These are phyloP conservation scores for Lycodopsis pacificus DNA, from an alignment of 2,797 vertebrate species.

Conservation along the genomic window DNA sequence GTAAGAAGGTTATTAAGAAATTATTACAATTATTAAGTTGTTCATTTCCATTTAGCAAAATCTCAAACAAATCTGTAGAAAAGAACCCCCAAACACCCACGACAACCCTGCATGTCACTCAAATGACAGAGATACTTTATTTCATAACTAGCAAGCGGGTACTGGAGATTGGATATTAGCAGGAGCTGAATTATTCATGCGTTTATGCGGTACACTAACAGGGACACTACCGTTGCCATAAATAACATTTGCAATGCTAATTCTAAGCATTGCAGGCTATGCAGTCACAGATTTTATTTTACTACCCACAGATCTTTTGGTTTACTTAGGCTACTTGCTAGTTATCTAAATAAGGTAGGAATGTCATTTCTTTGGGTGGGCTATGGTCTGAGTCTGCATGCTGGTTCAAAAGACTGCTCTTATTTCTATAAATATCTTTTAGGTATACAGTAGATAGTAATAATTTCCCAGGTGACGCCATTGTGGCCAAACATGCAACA, in stretches of 20 bases:
- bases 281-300: constrained; percentile 38
- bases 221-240: constrained; percentile 60
- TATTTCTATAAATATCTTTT: constrained; percentile 78
- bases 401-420: constrained; percentile 73
- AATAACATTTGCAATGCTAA: constrained; percentile 78
- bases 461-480: constrained; percentile 70
- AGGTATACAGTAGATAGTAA: constrained; percentile 75
- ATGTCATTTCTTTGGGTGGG: constrained; percentile 76
- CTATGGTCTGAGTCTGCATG: constrained; percentile 77
- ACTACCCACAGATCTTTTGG: constrained; percentile 43
- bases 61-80: constrained; percentile 97
- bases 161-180: constrained; percentile 67
- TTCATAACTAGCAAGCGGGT: constrained; percentile 81
- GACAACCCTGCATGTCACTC: constrained; percentile 76
- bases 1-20: constrained; percentile 97
- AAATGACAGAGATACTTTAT: constrained; percentile 84
- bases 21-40: constrained; percentile 78
- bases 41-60: constrained; percentile 90
- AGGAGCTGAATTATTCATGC: constrained; percentile 75
- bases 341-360: constrained; percentile 83
- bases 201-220: constrained; percentile 73
- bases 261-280: constrained; percentile 54
- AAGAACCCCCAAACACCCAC: constrained; percentile 87
- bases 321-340: constrained; percentile 70
- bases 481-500: constrained; percentile 81